Conservation (phyloP, 2,888 invertebrate genomes). For the Drosophila diplacantha region DNA sequence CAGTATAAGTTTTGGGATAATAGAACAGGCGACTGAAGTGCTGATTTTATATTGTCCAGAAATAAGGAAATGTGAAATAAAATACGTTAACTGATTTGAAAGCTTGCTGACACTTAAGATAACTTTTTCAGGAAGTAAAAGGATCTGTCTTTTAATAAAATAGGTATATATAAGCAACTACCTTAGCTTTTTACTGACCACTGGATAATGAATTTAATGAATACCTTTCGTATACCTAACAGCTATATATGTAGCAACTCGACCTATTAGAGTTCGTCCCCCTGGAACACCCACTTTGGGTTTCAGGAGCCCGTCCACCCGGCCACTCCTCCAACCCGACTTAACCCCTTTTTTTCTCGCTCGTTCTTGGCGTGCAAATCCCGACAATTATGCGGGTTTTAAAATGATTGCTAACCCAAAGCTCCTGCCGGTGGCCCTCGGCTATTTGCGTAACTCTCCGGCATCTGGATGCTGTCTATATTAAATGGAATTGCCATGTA, state of each 20-base stretch:
- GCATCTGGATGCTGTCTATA: constrained; percentile 48
- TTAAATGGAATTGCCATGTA: constrained; percentile 63
- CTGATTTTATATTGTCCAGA: background rate
- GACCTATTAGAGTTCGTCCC: constrained; percentile 1
- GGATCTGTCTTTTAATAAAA: too few species aligned
- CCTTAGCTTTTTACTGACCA: background rate
- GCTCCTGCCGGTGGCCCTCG: constrained; percentile 49
- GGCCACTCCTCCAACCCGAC: constrained; percentile 28
- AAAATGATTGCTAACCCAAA: constrained; percentile 57
- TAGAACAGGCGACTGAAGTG: background rate
- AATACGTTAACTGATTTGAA: background rate
- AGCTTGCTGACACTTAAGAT: background rate
- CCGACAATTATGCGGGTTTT: constrained; percentile 72
- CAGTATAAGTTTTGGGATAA: constrained; percentile 22
- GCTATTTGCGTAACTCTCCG: constrained; percentile 66
- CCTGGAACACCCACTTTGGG: constrained; percentile 3
- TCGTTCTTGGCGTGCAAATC: constrained; percentile 65
- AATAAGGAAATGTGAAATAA: background rate
- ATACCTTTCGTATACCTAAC: background rate
- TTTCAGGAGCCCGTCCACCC: background rate
- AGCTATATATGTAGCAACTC: background rate
- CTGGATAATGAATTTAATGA: background rate
- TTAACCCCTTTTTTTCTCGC: constrained; percentile 28
- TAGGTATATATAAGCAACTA: background rate
- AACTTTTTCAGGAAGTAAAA: too few species aligned